A percentile compares a stretch with the other conserved stretches of the same genome.
Conservation (phyloP, 2,113 vertebrate species). For the Xyliphius kryptos region DNA sequence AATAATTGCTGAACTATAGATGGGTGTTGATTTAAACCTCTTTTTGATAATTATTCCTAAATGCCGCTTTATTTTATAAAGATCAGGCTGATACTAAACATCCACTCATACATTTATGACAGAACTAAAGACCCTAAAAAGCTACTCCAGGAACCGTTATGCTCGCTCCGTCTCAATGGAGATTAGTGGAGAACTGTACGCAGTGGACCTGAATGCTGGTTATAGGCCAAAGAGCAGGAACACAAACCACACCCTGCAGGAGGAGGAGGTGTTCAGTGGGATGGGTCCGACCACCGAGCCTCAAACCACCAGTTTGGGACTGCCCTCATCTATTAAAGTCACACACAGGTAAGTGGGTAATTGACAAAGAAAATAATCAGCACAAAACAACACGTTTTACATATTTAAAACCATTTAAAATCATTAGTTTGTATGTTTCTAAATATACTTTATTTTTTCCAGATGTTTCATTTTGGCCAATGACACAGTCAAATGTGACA, state of each 20-base stretch:
- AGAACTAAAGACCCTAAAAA: constrained; percentile 80
- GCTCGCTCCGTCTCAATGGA: constrained; percentile 70
- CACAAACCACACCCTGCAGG: constrained; percentile 55
- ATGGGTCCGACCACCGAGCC: constrained; percentile 59
- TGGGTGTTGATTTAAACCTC: too few relatives aligned
- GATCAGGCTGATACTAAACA: not conserved
- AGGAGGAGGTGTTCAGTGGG: constrained; percentile 83
- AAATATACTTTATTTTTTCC: too few relatives aligned
- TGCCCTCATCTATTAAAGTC: constrained; percentile 80
- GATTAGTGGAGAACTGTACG: constrained; percentile 56
- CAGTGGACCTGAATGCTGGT: constrained; percentile 54
- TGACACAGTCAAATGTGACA: constrained; percentile 82
- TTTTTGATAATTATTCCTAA: too few relatives aligned
- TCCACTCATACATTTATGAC: constrained; percentile 14
- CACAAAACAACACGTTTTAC: too few relatives aligned
- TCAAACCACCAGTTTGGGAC: constrained; percentile 52
- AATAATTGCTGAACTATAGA: too few relatives aligned
- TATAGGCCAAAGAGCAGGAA: constrained; percentile 62
- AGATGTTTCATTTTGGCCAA: constrained; percentile 91
- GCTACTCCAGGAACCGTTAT: constrained; percentile 74
- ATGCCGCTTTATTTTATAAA: too few relatives aligned
- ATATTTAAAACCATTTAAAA: too few relatives aligned
- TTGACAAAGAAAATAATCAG: too few relatives aligned
- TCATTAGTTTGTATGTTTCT: too few relatives aligned
- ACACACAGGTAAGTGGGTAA: constrained; percentile 95